Evolutionary conservation across 2,113 vertebrate genomes (phyloP).

Genomic region (Gymnogyps californianus): DNA sequence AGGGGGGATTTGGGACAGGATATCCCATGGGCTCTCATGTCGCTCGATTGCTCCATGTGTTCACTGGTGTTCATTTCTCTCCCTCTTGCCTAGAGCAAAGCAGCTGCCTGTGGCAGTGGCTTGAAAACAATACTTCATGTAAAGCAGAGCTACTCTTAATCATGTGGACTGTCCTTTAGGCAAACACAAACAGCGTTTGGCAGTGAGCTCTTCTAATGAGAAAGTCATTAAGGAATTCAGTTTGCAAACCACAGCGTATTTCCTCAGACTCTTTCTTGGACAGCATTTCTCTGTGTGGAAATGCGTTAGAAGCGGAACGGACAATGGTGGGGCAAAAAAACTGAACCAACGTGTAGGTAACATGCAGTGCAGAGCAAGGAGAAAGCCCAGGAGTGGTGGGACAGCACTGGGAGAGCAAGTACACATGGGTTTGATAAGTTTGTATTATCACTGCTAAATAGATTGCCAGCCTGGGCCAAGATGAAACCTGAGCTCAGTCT

Average conservation of each 20-base stretch:
- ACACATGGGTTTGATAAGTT: not conserved
- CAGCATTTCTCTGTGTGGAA: not conserved
- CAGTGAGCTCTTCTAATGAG: conserved; percentile 35
- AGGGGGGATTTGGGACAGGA: not conserved
- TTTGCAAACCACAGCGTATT: conserved; percentile 8
- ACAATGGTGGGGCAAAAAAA: not conserved
- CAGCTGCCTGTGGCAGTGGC: conserved; percentile 14
- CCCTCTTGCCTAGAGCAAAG: not conserved
- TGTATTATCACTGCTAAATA: not conserved
- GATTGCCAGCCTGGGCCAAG: not conserved
- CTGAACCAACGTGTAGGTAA: fast-evolving
- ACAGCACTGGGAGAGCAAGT: not conserved
- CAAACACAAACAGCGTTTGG: conserved; percentile 33
- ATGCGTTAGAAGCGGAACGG: fast-evolving
- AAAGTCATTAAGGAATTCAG: conserved; percentile 49
- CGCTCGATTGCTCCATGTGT: fast-evolving
- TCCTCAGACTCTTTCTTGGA: conserved; percentile 38
- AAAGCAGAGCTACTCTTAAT: not conserved
- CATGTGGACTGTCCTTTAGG: not conserved
- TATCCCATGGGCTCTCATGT: not conserved
- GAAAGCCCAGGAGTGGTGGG: not conserved
- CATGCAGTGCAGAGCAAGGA: fast-evolving
- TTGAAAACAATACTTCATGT: conserved; percentile 1
- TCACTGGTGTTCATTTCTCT: not conserved
- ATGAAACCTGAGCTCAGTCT: not conserved